Evolutionary conservation across 2,797 vertebrate genomes (phyloP).

Genomic region (Psittacula echo): DNA sequence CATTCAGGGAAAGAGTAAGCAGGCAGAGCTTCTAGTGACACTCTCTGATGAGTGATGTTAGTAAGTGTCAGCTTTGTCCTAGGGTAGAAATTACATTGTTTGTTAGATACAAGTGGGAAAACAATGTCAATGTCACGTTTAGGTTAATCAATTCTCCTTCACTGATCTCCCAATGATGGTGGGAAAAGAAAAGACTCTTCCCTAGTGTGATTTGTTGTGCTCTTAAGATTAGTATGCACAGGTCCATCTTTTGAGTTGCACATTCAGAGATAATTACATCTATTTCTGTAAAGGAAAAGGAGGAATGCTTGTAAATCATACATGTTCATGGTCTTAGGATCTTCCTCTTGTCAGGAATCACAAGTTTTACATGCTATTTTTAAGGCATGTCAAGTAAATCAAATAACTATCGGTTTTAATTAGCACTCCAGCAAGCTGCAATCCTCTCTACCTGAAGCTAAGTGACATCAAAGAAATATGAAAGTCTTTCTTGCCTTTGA

Average conservation of each 20-base stretch:
- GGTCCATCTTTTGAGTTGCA: neutral
- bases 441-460: neutral
- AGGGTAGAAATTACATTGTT: neutral
- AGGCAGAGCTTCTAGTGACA: neutral
- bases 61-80: neutral
- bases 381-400: neutral
- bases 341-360: neutral
- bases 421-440: constrained; percentile 17
- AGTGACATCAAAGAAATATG: neutral
- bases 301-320: neutral
- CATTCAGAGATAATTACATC: neutral
- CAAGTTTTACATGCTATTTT: constrained; percentile 8
- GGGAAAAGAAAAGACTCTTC: neutral
- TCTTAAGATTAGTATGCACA: neutral
- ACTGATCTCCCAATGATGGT: neutral
- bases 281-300: neutral
- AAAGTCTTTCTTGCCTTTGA: constrained; percentile 39
- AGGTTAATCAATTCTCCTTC: neutral
- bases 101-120: neutral
- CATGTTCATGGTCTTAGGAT: neutral
- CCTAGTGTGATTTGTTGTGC: neutral
- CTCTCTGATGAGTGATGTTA: rapidly evolving
- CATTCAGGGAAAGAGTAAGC: rapidly evolving
- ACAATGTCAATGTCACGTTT: neutral
- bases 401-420: constrained; percentile 35